A percentile compares a stretch with the other conserved stretches of the same genome.
Evolutionary conservation across 2,797 vertebrate species (phyloP).

Genomic region (Cetoscarus ocellatus): DNA sequence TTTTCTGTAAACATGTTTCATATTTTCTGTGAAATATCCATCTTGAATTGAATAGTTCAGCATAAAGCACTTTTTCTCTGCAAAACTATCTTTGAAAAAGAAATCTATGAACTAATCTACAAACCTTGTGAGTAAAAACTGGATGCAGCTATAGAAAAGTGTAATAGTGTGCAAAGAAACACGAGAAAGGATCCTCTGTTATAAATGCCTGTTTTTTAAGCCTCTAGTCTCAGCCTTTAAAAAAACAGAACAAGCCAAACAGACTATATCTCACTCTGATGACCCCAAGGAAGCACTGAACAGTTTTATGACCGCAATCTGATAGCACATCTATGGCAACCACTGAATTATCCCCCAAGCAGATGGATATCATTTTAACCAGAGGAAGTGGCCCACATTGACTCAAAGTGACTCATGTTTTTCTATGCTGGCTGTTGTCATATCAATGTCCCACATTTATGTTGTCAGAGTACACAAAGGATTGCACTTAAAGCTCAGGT

Average conservation of each 20-base stretch:
- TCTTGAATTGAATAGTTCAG: too few species aligned
- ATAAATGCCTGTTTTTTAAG: neutral
- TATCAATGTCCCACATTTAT: constrained; percentile 11
- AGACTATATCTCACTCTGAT: neutral
- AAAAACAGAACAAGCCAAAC: neutral
- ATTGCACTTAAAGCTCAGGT: neutral
- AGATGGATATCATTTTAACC: constrained; percentile 18
- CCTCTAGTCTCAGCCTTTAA: neutral
- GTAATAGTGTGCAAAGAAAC: too few species aligned
- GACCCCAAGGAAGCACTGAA: constrained; percentile 8
- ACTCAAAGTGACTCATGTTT: constrained; percentile 28
- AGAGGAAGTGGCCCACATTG: constrained; percentile 39
- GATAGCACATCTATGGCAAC: constrained; percentile 35
- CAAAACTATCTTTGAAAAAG: too few species aligned
- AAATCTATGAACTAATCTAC: too few species aligned
- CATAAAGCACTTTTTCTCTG: too few species aligned
- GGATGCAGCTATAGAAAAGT: too few species aligned
- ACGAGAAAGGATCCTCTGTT: too few species aligned
- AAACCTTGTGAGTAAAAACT: too few species aligned
- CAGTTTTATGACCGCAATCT: constrained; percentile 30
- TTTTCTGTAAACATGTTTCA: too few species aligned
- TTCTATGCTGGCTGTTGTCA: constrained; percentile 12
- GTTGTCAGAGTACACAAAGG: neutral
- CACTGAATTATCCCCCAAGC: constrained; percentile 21
- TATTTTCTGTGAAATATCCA: too few species aligned